Evolutionary conservation across 2,113 vertebrate genomes (phyloP).

Genomic region (Podarcis muralis): DNA sequence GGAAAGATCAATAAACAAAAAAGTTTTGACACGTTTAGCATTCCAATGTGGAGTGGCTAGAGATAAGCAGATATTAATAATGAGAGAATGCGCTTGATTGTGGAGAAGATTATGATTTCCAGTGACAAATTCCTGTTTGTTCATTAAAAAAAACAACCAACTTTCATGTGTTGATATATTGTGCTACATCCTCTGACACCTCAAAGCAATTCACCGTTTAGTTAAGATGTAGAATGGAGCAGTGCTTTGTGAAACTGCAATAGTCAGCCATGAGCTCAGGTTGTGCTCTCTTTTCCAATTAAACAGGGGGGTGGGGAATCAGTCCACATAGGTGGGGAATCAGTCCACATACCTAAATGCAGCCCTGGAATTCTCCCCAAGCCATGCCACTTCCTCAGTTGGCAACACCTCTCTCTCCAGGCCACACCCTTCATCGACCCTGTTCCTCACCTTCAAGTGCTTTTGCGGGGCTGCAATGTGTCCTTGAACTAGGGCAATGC

Average conservation of each 20-base stretch:
- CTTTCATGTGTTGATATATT: neutral
- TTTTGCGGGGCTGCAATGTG: too few relatives aligned
- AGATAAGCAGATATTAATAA: neutral
- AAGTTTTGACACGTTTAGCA: neutral
- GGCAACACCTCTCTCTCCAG: too few relatives aligned
- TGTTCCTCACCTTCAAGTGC: too few relatives aligned
- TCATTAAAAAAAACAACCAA: too few relatives aligned
- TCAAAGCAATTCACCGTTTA: neutral
- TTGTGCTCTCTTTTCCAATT: neutral
- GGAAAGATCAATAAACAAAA: neutral
- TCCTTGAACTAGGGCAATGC: too few relatives aligned
- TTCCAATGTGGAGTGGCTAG: slow-evolving; percentile 7
- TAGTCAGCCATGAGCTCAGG: neutral
- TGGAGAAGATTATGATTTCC: neutral
- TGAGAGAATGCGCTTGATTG: neutral
- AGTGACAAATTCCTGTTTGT: rapidly evolving
- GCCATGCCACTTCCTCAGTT: too few relatives aligned
- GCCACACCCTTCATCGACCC: too few relatives aligned
- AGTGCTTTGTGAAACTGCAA: neutral
- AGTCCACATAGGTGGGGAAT: too few relatives aligned
- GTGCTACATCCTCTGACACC: neutral
- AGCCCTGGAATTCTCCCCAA: too few relatives aligned
- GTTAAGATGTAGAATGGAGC: neutral
- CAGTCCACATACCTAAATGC: too few relatives aligned
- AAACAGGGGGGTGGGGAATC: neutral